Percentiles rank a stretch among this genome's conserved stretches.
These are phyloP conservation scores for Cottus gobio DNA, from an alignment of 2,113 vertebrate species.

Conservation along the genomic window DNA sequence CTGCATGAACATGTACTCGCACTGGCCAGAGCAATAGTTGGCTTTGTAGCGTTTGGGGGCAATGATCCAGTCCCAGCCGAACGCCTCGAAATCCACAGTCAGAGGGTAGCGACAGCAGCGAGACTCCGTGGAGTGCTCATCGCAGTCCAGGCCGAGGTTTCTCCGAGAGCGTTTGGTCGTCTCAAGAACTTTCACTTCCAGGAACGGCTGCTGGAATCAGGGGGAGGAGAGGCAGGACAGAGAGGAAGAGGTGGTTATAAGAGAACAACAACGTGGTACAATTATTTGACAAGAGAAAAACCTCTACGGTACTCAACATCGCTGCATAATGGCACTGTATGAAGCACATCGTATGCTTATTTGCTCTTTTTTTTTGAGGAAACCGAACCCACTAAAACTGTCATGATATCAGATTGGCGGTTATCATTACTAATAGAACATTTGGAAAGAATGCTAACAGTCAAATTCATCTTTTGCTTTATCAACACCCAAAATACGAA, in stretches of 20 bases:
- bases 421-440: not conserved
- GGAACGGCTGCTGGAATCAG: constrained; percentile 92
- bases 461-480: not conserved
- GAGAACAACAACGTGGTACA: constrained; percentile 49
- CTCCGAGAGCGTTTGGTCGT: constrained; percentile 94
- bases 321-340: not conserved
- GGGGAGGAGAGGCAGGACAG: constrained; percentile 56
- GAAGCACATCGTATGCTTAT: not conserved
- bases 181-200: constrained; percentile 98
- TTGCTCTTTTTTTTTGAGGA: not conserved
- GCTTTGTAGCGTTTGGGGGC: constrained; percentile 98
- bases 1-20: constrained; percentile 99
- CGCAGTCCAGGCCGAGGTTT: constrained; percentile 97
- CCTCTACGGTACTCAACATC: not conserved
- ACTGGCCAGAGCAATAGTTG: constrained; percentile 99
- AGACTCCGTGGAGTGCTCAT: constrained; percentile 96
- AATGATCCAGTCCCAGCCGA: constrained; percentile 99
- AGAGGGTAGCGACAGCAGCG: constrained; percentile 98
- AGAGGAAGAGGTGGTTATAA: constrained; percentile 78
- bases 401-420: not conserved
- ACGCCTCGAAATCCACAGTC: constrained; percentile 98
- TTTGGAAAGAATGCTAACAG: not conserved
- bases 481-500: not conserved
- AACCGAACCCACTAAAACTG: not conserved
- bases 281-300: not conserved